Conservation (phyloP, 37 sponge, comb jelly and placozoan genomes). For the Ephydatia muelleri region DNA sequence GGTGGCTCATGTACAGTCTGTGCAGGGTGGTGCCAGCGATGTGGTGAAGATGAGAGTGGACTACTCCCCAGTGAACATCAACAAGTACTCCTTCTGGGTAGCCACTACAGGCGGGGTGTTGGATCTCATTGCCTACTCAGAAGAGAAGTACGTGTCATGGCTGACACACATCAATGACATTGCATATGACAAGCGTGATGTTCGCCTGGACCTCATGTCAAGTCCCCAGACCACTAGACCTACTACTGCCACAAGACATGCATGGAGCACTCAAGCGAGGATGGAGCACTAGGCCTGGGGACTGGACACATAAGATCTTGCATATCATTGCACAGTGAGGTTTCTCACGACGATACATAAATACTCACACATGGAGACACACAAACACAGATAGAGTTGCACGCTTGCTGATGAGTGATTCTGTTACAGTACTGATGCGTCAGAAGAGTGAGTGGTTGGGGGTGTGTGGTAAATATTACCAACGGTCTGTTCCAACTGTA, state of each 20-base stretch:
- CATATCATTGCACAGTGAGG: too few species aligned
- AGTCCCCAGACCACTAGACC: background rate
- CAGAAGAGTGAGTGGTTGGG: background rate
- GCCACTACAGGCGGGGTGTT: slow-evolving; percentile 33
- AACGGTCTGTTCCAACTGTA: background rate
- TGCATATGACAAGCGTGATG: background rate
- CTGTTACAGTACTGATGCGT: background rate
- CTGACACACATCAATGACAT: slow-evolving; percentile 6
- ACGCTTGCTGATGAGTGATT: background rate
- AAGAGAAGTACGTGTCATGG: slow-evolving; percentile 50
- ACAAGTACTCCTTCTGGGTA: slow-evolving; percentile 66
- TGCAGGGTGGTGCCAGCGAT: slow-evolving; percentile 54
- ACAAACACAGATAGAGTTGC: background rate
- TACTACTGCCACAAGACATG: background rate
- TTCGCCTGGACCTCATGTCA: background rate
- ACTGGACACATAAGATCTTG: too few species aligned
- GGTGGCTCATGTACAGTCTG: slow-evolving; percentile 21
- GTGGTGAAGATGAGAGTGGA: slow-evolving; percentile 27
- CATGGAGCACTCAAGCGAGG: too few species aligned
- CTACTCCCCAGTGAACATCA: slow-evolving; percentile 53
- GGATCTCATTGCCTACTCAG: slow-evolving; percentile 67
- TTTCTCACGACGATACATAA: too few species aligned
- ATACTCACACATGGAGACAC: too few species aligned
- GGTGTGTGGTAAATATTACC: background rate
- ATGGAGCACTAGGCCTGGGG: too few species aligned